These are phyloP conservation scores for Agrotis exclamationis DNA, from an alignment of 2,888 invertebrate species.

Conservation along the genomic window DNA sequence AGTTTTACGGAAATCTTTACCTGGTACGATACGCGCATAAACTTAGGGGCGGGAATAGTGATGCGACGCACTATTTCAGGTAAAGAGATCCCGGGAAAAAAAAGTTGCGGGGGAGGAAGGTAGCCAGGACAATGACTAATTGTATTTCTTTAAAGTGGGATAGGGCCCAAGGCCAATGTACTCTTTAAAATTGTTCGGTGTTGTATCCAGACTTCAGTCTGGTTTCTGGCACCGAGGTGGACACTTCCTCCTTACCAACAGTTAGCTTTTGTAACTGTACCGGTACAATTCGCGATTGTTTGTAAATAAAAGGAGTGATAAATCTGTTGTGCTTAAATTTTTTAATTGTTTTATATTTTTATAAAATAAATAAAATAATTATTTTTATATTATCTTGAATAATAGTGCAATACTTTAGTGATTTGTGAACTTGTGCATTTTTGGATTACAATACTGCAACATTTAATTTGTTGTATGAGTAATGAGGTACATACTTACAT, in stretches of 20 bases:
- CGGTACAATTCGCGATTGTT: conserved; percentile 75
- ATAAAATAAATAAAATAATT: conserved; percentile 18
- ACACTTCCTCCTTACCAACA: conserved; percentile 76
- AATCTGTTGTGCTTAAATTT: conserved; percentile 57
- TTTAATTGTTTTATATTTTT: conserved; percentile 33
- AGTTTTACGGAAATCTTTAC: conserved; percentile 80
- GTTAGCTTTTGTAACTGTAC: conserved; percentile 49
- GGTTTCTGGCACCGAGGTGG: conserved; percentile 83
- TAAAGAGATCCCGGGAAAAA: conserved; percentile 61
- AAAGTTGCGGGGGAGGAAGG: conserved; percentile 72
- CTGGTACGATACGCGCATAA: conserved; percentile 72
- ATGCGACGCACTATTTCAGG: conserved; percentile 61
- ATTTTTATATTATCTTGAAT: conserved; percentile 22
- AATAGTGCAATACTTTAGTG: conserved; percentile 44
- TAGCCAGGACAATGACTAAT: conserved; percentile 76
- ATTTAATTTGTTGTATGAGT: conserved; percentile 35
- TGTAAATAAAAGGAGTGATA: conserved; percentile 83
- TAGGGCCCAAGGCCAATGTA: conserved; percentile 85
- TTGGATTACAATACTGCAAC: conserved; percentile 24
- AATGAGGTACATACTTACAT: conserved; percentile 32
- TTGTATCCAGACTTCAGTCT: conserved; percentile 88
- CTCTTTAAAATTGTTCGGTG: conserved; percentile 86
- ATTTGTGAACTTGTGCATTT: conserved; percentile 50
- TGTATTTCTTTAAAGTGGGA: conserved; percentile 80
- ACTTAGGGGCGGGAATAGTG: conserved; percentile 70